Conservation (phyloP, 2,888 invertebrate species). For the Leucozona laternaria region DNA sequence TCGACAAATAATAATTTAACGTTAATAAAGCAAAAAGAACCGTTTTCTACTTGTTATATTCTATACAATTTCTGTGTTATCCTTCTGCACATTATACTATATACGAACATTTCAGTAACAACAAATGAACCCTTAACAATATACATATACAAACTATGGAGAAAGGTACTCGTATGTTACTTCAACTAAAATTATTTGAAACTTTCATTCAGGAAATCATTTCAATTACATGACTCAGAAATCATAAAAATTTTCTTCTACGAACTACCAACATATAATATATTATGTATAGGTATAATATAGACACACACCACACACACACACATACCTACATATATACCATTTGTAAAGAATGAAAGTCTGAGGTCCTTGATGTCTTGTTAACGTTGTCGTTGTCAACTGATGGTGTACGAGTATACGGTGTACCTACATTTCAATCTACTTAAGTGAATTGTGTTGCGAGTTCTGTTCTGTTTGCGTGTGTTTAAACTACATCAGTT, state of each 20-base stretch:
- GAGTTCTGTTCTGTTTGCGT: slow-evolving; percentile 72
- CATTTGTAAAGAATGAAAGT: not conserved
- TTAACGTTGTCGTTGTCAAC: slow-evolving; percentile 52
- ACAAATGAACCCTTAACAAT: slow-evolving; percentile 15
- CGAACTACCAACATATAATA: slow-evolving; percentile 39
- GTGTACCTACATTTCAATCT: slow-evolving; percentile 71
- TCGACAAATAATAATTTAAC: no score
- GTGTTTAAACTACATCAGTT: slow-evolving; percentile 38
- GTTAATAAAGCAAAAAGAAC: not conserved
- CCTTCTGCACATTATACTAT: not conserved
- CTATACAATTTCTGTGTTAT: slow-evolving; percentile 7
- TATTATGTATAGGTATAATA: no score
- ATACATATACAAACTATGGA: not conserved
- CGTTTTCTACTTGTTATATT: not conserved
- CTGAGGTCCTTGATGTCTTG: slow-evolving; percentile 67
- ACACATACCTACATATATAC: not conserved
- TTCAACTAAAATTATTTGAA: slow-evolving; percentile 59
- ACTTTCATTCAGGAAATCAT: slow-evolving; percentile 67
- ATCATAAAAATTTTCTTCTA: slow-evolving; percentile 60
- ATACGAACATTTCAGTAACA: slow-evolving; percentile 21
- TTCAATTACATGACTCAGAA: slow-evolving; percentile 74
- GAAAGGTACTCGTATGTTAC: no score
- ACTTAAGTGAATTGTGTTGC: slow-evolving; percentile 75
- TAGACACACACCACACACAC: no score
- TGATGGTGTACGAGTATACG: no score